Evolutionary conservation across 2,113 vertebrate genomes (phyloP).

Genomic region (Lagopus muta): DNA sequence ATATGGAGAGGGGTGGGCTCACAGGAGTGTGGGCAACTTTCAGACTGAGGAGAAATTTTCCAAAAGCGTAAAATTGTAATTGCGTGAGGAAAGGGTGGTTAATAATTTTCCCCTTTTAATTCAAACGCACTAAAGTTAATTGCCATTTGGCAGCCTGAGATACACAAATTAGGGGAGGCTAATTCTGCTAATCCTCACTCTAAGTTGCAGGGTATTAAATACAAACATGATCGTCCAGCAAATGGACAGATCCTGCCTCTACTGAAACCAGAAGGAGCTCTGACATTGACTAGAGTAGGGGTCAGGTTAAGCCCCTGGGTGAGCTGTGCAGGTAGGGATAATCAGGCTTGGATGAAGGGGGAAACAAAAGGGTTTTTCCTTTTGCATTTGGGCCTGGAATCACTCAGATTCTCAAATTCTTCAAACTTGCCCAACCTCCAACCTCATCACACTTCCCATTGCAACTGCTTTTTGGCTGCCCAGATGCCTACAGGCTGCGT

Average conservation of each 20-base stretch:
- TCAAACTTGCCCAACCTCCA: background rate
- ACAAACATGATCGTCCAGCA: slow-evolving; percentile 28
- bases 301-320: background rate
- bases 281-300: slow-evolving; percentile 12
- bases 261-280: background rate
- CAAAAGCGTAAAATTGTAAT: slow-evolving; percentile 43
- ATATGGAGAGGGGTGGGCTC: slow-evolving; percentile 10
- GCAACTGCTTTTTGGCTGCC: background rate
- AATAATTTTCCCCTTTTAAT: slow-evolving; percentile 62
- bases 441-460: background rate
- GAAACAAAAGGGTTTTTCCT: background rate
- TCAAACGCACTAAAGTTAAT: slow-evolving; percentile 40
- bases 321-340: background rate
- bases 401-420: slow-evolving; percentile 1
- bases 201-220: slow-evolving; percentile 53
- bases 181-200: slow-evolving; percentile 70
- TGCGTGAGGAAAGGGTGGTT: background rate
- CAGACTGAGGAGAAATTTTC: background rate
- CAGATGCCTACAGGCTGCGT: background rate
- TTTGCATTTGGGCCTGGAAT: slow-evolving; percentile 4
- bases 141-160: slow-evolving; percentile 45
- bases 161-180: slow-evolving; percentile 65
- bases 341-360: background rate
- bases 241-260: slow-evolving; percentile 20
- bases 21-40: slow-evolving; percentile 17